Conservation (phyloP, 2,113 vertebrate species). For the Lasiurus borealis region DNA sequence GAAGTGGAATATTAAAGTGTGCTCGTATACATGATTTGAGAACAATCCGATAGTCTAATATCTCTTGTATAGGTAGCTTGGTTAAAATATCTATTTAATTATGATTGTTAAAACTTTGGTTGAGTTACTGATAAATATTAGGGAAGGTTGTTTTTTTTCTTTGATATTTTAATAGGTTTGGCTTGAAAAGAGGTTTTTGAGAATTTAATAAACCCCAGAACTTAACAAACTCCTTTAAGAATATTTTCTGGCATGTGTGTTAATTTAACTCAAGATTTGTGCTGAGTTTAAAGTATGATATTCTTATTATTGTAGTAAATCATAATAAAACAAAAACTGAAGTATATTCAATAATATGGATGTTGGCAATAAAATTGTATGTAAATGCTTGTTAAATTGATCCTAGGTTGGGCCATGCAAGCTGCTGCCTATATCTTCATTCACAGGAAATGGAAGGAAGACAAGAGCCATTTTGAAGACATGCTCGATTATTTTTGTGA, state of each 20-base stretch:
- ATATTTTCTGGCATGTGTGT: background rate
- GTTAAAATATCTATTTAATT: background rate
- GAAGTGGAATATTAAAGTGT: background rate
- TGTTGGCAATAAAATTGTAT: conserved; percentile 49
- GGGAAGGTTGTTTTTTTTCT: background rate
- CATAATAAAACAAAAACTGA: background rate
- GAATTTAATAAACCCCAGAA: conserved; percentile 17
- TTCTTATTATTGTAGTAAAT: conserved; percentile 45
- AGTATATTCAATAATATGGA: background rate
- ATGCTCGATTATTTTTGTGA: conserved; percentile 98
- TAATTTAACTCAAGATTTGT: conserved; percentile 29
- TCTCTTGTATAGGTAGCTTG: background rate
- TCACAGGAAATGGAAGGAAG: conserved; percentile 95
- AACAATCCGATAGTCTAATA: background rate
- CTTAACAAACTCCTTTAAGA: conserved; percentile 34
- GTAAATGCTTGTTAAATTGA: conserved; percentile 75
- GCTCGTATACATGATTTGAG: background rate
- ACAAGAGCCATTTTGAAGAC: conserved; percentile 93
- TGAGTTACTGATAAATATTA: conserved; percentile 3
- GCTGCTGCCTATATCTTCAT: conserved; percentile 97
- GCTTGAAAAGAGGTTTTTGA: conserved; percentile 35
- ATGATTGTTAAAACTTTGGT: conserved; percentile 33
- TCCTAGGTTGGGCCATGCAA: conserved; percentile 98
- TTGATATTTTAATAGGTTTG: conserved; percentile 50
- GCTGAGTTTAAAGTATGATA: conserved; percentile 23